A percentile compares a stretch with the other conserved stretches of the same genome.
Evolutionary conservation across 2,888 invertebrate genomes (phyloP).

Genomic region (Amphipyra berbera): DNA sequence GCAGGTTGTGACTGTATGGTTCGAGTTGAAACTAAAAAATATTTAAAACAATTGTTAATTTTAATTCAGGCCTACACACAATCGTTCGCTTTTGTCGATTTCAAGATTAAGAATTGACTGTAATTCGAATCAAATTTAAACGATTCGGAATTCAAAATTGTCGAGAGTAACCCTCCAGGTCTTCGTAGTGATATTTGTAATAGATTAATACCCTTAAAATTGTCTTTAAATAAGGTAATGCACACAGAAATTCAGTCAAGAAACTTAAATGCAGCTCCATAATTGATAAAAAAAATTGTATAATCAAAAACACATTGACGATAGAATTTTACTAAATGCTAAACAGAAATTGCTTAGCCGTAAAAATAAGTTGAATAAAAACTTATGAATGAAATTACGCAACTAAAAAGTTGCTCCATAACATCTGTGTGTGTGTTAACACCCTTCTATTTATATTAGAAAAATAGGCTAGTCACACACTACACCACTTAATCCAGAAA

Average conservation of each 20-base stretch:
- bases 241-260: not conserved
- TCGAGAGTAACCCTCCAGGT: no score
- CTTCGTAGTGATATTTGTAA: conserved; percentile 55
- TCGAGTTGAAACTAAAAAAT: no score
- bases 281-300: not conserved
- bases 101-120: no score
- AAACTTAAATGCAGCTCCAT: not conserved
- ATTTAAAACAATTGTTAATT: no score
- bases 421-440: conserved; percentile 1
- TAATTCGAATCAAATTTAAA: no score
- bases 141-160: no score
- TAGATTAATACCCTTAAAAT: conserved; percentile 39
- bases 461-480: not conserved
- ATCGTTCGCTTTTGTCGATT: no score
- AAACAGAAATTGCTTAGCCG: no score
- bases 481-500: not conserved
- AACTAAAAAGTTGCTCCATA: conserved; percentile 12
- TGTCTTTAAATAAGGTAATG: conserved; percentile 15
- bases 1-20: no score
- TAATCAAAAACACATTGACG: not conserved
- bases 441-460: no score
- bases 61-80: no score
- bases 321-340: not conserved
- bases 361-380: not conserved
- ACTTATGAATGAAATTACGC: not conserved